phyloP scores from a whole-genome alignment of 2,888 invertebrate species.

The Pristionchus fissidentatus region DNA sequence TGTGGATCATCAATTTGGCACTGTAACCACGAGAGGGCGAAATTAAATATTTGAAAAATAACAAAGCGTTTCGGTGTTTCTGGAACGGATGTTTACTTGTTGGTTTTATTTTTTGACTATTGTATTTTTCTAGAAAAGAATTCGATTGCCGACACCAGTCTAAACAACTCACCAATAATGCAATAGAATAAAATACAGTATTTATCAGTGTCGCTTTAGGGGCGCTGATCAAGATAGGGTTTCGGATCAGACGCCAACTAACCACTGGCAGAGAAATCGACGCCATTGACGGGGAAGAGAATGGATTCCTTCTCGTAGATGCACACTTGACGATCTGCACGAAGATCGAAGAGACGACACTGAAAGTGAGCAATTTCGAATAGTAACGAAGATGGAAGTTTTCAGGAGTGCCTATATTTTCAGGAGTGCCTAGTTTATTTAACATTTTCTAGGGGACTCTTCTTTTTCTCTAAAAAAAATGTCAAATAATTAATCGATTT shows the following conservation, averaged over 20 bases:
- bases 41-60: no score
- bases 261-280: conserved; percentile 96
- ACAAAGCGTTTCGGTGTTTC: no score
- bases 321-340: conserved; percentile 97
- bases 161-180: no score
- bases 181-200: background rate
- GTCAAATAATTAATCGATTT: no score
- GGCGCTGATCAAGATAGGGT: background rate
- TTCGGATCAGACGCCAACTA: conserved; percentile 70
- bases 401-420: no score
- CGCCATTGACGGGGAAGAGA: conserved; percentile 96
- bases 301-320: conserved; percentile 95
- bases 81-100: no score
- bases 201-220: background rate
- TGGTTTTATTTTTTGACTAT: no score
- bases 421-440: no score
- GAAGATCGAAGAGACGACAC: conserved; percentile 95
- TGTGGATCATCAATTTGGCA: background rate
- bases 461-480: background rate
- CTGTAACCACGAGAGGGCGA: no score
- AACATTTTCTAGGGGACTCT: no score
- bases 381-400: background rate
- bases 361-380: conserved; percentile 71
- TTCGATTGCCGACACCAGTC: background rate
- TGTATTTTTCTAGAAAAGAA: no score